These are phyloP conservation scores for Oryctes rhinoceros DNA, from an alignment of 1,140 invertebrate species.

Conservation along the genomic window DNA sequence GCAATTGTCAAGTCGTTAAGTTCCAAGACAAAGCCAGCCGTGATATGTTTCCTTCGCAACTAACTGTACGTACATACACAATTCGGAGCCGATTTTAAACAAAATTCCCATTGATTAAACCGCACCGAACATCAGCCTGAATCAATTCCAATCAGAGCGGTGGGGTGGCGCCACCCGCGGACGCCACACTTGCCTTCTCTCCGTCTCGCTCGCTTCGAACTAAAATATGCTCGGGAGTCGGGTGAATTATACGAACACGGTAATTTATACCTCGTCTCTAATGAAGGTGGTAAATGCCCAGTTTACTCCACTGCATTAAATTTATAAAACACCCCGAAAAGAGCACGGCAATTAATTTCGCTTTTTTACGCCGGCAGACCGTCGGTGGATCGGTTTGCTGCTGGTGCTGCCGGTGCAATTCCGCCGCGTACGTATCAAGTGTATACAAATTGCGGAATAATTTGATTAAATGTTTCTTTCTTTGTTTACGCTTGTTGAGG, in stretches of 20 bases:
- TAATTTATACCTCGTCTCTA: constrained; percentile 57
- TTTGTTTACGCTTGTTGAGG: constrained; percentile 30
- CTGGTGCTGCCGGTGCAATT: constrained; percentile 11
- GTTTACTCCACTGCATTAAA: constrained; percentile 52
- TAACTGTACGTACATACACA: not conserved
- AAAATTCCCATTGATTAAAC: constrained; percentile 42
- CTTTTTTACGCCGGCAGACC: not conserved
- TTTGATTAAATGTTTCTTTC: constrained; percentile 35
- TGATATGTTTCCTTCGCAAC: not conserved
- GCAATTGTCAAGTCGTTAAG: too few relatives aligned
- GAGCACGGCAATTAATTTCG: constrained; percentile 36
- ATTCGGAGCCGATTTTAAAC: constrained; percentile 34
- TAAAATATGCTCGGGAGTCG: constrained; percentile 48
- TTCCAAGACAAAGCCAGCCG: not conserved
- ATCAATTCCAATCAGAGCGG: constrained; percentile 45
- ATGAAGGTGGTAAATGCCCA: constrained; percentile 58
- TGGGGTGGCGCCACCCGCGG: constrained; percentile 22
- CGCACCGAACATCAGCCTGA: constrained; percentile 42
- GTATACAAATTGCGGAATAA: constrained; percentile 35
- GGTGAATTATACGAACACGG: constrained; percentile 56
- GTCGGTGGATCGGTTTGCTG: not conserved
- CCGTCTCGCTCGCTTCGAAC: constrained; percentile 37
- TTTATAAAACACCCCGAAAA: constrained; percentile 44
- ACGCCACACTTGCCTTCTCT: constrained; percentile 6
- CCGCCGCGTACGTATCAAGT: constrained; percentile 11